Percentiles rank a stretch among this genome's conserved stretches.
phyloP scores from a whole-genome alignment of 2,888 invertebrate genomes.

The Gibbula magus region DNA sequence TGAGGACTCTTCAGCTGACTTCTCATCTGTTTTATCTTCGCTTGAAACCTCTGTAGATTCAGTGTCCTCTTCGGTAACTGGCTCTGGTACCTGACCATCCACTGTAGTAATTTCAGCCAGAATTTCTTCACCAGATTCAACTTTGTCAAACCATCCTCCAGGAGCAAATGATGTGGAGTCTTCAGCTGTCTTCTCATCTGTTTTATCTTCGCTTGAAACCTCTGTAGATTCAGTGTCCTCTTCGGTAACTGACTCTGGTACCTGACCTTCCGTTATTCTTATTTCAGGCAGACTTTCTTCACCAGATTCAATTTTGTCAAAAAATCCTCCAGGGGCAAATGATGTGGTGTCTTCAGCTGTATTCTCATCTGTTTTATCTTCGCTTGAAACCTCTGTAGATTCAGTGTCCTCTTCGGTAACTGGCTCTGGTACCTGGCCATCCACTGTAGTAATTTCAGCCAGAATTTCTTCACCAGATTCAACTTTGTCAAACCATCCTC shows the following conservation, averaged over 20 bases:
- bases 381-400: too few species aligned
- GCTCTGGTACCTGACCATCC: neutral
- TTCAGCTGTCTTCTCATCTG: neutral
- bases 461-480: neutral
- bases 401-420: neutral
- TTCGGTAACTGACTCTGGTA: neutral
- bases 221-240: neutral
- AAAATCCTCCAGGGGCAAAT: neutral
- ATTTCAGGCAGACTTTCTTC: neutral
- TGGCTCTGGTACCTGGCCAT: neutral
- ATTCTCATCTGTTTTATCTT: neutral
- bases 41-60: neutral
- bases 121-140: neutral
- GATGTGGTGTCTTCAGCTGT: neutral
- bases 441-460: neutral
- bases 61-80: neutral
- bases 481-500: constrained; percentile 8
- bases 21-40: neutral
- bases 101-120: neutral
- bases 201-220: neutral
- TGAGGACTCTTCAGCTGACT: neutral
- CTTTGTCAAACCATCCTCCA: neutral
- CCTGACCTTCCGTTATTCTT: neutral
- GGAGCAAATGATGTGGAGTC: neutral
- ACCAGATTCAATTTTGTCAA: neutral